Evolutionary conservation across 2,888 invertebrate species (phyloP).

Genomic region (Drosophila anceps): DNA sequence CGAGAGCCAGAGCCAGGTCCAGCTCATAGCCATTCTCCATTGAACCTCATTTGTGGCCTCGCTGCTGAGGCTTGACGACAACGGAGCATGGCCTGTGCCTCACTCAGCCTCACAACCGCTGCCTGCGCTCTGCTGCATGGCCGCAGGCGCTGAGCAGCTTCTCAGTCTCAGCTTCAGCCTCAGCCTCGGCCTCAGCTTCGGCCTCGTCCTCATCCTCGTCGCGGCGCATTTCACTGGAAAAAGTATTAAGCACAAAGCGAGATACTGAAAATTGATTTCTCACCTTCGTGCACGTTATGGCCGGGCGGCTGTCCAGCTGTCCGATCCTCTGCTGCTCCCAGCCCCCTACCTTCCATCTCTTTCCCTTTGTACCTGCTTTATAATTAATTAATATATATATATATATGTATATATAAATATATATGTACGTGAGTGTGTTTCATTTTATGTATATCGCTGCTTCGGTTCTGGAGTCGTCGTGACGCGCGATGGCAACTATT

Average conservation of each 20-base stretch:
- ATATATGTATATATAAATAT: background rate
- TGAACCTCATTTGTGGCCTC: slow-evolving; percentile 7
- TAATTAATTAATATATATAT: slow-evolving; percentile 69
- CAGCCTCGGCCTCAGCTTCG: slow-evolving; percentile 3
- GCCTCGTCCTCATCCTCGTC: slow-evolving; percentile 10
- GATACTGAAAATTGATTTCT: slow-evolving; percentile 84
- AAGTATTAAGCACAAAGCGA: slow-evolving; percentile 78
- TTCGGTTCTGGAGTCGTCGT: slow-evolving; percentile 32
- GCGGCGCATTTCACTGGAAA: slow-evolving; percentile 79
- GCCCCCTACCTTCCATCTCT: background rate
- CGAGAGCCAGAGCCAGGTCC: slow-evolving; percentile 9
- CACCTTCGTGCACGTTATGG: slow-evolving; percentile 83
- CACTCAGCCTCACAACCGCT: background rate
- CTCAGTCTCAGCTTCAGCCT: background rate
- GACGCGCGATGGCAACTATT: slow-evolving; percentile 40
- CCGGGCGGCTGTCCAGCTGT: slow-evolving; percentile 35
- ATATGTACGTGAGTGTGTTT: background rate
- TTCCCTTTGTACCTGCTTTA: slow-evolving; percentile 44
- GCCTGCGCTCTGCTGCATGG: slow-evolving; percentile 7
- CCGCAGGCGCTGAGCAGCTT: slow-evolving; percentile 6
- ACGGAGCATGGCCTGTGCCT: slow-evolving; percentile 22
- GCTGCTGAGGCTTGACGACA: slow-evolving; percentile 36
- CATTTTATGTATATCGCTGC: slow-evolving; percentile 27
- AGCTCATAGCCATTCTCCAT: slow-evolving; percentile 2
- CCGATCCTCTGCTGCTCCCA: slow-evolving; percentile 6